Conservation (phyloP, 2,113 vertebrate genomes). For the Propithecus coquereli region DNA sequence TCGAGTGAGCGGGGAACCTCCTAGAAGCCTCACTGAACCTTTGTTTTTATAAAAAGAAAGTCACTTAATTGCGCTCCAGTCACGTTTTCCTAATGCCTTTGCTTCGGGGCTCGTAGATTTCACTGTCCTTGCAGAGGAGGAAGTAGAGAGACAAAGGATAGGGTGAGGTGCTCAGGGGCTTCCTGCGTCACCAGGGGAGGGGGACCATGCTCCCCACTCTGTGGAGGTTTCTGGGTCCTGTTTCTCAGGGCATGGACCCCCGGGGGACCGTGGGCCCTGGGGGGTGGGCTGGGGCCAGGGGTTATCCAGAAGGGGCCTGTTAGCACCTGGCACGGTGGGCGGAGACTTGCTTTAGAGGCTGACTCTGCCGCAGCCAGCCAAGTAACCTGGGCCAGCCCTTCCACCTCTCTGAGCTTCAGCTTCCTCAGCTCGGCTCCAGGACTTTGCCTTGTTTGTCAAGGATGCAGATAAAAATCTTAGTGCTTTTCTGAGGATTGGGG, state of each 20-base stretch:
- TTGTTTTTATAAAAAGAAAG: not conserved
- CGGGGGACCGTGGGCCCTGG: not conserved
- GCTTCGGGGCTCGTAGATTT: not conserved
- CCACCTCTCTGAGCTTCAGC: not conserved
- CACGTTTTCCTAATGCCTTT: not conserved
- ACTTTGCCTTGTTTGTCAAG: not conserved
- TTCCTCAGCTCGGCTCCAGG: not conserved
- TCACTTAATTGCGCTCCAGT: not conserved
- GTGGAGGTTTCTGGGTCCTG: not conserved
- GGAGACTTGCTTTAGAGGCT: not conserved
- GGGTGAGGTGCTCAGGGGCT: not conserved
- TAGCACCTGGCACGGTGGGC: fast-evolving
- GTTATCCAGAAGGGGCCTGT: fast-evolving
- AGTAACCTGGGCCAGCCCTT: not conserved
- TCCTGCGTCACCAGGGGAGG: not conserved
- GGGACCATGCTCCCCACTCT: too few species aligned
- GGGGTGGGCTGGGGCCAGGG: not conserved
- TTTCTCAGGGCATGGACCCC: not conserved
- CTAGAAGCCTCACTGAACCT: not conserved
- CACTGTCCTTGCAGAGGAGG: not conserved
- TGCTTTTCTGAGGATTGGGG: not conserved
- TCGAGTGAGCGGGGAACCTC: not conserved
- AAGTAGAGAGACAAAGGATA: not conserved
- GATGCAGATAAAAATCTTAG: too few species aligned
- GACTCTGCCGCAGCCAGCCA: fast-evolving